A percentile compares a stretch with the other conserved stretches of the same genome.
Evolutionary conservation across 92 coral and sea anemone genomes (phyloP).

Genomic region (Actinernus sp.): DNA sequence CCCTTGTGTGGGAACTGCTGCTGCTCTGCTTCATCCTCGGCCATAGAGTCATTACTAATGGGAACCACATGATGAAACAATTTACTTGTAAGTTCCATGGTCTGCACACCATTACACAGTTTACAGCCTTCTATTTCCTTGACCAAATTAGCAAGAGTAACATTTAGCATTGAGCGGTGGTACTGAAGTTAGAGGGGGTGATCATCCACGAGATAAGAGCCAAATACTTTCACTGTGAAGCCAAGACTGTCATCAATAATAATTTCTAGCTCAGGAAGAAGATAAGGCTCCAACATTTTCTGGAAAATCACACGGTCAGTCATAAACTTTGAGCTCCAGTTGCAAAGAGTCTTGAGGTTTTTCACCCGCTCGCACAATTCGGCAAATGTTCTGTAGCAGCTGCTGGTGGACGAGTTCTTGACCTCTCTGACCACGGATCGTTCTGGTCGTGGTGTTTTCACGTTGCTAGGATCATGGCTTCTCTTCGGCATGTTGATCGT

Average conservation of each 20-base stretch:
- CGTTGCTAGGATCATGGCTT: constrained; percentile 38
- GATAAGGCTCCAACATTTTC: constrained; percentile 33
- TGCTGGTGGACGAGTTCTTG: constrained; percentile 11
- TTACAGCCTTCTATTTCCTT: constrained; percentile 33
- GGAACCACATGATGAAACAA: constrained; percentile 68
- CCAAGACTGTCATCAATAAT: constrained; percentile 63
- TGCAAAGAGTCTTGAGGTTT: constrained; percentile 43
- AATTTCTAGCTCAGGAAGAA: constrained; percentile 56
- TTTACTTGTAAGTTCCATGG: constrained; percentile 29
- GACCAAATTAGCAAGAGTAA: constrained; percentile 47
- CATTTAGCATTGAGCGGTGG: constrained; percentile 21
- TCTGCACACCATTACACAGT: constrained; percentile 41
- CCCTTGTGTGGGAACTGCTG: constrained; percentile 58
- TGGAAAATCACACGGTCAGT: constrained; percentile 40
- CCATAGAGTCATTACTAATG: constrained; percentile 28
- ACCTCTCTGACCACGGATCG: constrained; percentile 48
- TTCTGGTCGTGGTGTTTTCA: constrained; percentile 40
- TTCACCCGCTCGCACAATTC: constrained; percentile 48
- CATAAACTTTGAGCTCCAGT: constrained; percentile 36
- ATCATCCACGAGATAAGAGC: constrained; percentile 48
- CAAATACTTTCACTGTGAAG: constrained; percentile 63
- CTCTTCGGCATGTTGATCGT: constrained; percentile 41
- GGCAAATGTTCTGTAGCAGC: constrained; percentile 51
- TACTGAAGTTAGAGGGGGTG: constrained; percentile 42
- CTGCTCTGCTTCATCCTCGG: constrained; percentile 21